Conservation (phyloP, 2,888 invertebrate species). For the Cerastis rubricosa region DNA sequence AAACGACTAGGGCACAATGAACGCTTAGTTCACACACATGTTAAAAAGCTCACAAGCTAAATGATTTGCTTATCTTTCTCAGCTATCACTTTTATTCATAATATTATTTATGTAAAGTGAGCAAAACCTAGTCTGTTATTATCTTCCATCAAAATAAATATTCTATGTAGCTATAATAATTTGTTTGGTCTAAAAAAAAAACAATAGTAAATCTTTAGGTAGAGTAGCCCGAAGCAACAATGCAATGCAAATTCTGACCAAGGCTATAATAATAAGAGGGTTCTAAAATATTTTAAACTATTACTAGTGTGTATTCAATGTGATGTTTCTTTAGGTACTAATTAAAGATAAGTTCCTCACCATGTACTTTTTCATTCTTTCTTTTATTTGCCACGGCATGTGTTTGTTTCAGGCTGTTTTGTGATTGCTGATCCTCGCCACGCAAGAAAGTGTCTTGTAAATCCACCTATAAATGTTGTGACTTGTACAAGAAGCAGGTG, state of each 20-base stretch:
- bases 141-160: neutral
- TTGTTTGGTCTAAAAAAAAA: neutral
- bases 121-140: neutral
- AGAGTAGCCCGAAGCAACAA: neutral
- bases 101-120: too few species aligned
- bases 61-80: too few species aligned
- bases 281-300: neutral
- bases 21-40: too few species aligned
- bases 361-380: conserved; percentile 79
- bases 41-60: too few species aligned
- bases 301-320: neutral
- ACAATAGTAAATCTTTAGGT: neutral
- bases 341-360: conserved; percentile 60
- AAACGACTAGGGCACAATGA: too few species aligned
- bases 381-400: conserved; percentile 74
- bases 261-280: too few species aligned
- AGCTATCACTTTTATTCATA: too few species aligned
- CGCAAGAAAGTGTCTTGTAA: conserved; percentile 79
- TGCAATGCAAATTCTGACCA: neutral
- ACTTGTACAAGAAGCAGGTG: conserved; percentile 30
- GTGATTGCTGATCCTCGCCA: conserved; percentile 79
- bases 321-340: neutral
- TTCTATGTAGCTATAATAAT: neutral
- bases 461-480: conserved; percentile 74
- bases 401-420: conserved; percentile 75